Conservation (phyloP, 2,797 vertebrate genomes). For the Rhynchotus rufescens region DNA sequence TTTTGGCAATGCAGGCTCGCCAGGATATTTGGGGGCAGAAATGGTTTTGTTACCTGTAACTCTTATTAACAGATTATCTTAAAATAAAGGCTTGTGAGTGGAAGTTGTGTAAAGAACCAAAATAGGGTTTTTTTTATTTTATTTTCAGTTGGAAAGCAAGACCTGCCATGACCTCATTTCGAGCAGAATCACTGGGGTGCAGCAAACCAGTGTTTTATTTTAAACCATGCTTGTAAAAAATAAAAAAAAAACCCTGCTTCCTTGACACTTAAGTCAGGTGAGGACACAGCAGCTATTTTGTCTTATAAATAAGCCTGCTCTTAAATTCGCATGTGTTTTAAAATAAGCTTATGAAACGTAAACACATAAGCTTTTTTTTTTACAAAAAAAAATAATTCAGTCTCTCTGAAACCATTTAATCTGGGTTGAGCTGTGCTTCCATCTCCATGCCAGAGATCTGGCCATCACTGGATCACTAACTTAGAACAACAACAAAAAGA, state of each 20-base stretch:
- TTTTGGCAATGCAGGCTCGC: neutral
- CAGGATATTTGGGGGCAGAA: neutral
- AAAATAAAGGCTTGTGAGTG: slow-evolving; percentile 26
- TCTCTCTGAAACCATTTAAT: slow-evolving; percentile 31
- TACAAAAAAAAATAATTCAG: slow-evolving; percentile 47
- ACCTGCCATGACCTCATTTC: slow-evolving; percentile 56
- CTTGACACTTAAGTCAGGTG: slow-evolving; percentile 66
- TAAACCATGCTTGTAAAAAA: slow-evolving; percentile 33
- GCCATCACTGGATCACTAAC: neutral
- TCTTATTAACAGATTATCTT: slow-evolving; percentile 40
- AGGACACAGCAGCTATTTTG: slow-evolving; percentile 36
- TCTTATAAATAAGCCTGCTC: slow-evolving; percentile 40
- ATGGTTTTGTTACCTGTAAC: slow-evolving; percentile 41
- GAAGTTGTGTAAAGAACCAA: slow-evolving; percentile 34
- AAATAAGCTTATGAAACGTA: slow-evolving; percentile 58
- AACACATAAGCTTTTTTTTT: slow-evolving; percentile 13
- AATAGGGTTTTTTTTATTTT: slow-evolving; percentile 30
- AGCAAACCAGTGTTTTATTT: slow-evolving; percentile 56
- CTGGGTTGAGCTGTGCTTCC: neutral
- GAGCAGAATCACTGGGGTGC: neutral
- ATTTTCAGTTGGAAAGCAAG: slow-evolving; percentile 48
- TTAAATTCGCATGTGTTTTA: slow-evolving; percentile 27
- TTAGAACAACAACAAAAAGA: neutral
- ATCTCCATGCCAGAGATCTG: neutral
- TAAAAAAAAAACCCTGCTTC: slow-evolving; percentile 21